These are phyloP conservation scores for Streptopelia turtur DNA, from an alignment of 2,797 vertebrate genomes.

Conservation along the genomic window DNA sequence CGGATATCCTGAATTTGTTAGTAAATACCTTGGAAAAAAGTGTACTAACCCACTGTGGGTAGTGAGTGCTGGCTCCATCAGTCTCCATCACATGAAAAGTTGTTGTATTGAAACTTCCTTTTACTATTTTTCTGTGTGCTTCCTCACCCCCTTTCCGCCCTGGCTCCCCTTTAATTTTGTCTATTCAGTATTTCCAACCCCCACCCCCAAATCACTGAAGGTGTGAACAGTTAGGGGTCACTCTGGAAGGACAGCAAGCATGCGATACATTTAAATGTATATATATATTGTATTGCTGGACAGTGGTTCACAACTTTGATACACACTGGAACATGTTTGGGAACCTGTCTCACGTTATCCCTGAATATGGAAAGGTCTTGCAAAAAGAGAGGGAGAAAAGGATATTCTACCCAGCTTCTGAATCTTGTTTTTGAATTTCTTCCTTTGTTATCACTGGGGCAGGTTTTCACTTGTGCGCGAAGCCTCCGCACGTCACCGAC, in stretches of 20 bases:
- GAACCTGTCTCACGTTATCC: neutral
- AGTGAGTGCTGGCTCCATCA: neutral
- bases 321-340: neutral
- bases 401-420: neutral
- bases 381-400: neutral
- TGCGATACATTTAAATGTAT: neutral
- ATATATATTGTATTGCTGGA: fast-evolving
- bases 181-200: neutral
- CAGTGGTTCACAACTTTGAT: neutral
- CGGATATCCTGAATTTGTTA: neutral
- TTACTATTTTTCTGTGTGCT: neutral
- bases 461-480: neutral
- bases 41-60: neutral
- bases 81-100: neutral
- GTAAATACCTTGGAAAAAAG: neutral
- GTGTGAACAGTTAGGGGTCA: neutral
- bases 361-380: neutral
- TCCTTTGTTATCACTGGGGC: neutral
- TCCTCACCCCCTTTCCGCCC: too few species aligned
- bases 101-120: neutral
- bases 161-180: neutral
- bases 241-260: neutral
- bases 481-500: neutral
- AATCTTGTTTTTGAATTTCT: neutral
- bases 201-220: neutral